A percentile compares a stretch with the other conserved stretches of the same genome.
Evolutionary conservation across 1,140 invertebrate species (phyloP).

Genomic region (Palaemon carinicauda): DNA sequence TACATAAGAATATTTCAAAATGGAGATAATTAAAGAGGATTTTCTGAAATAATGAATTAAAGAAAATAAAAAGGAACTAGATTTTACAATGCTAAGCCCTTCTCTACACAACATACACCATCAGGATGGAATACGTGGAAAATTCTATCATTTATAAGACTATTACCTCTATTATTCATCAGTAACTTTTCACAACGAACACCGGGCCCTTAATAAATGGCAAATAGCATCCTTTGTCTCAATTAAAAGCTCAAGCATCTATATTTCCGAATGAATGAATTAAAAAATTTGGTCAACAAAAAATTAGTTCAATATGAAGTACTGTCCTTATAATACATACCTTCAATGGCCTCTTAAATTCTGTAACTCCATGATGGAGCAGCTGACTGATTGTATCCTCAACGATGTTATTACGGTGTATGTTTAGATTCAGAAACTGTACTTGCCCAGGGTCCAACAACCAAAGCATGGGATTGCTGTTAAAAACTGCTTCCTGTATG

Average conservation of each 20-base stretch:
- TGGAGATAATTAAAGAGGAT: too few relatives aligned
- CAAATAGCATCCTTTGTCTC: too few relatives aligned
- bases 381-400: constrained; percentile 86
- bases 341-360: constrained; percentile 92
- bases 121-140: too few relatives aligned
- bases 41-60: too few relatives aligned
- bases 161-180: too few relatives aligned
- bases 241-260: too few relatives aligned
- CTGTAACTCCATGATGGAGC: constrained; percentile 72
- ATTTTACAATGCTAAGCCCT: too few relatives aligned
- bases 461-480: constrained; percentile 61
- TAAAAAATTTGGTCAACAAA: not conserved
- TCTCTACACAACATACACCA: too few relatives aligned
- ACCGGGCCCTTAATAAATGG: too few relatives aligned
- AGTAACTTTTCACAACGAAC: too few relatives aligned
- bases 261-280: not conserved
- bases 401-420: constrained; percentile 87
- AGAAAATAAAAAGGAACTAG: too few relatives aligned
- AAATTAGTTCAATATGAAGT: not conserved
- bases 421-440: constrained; percentile 82
- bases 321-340: constrained; percentile 63
- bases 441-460: constrained; percentile 62
- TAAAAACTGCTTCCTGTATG: constrained; percentile 75
- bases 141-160: too few relatives aligned
- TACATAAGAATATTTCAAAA: not conserved